A percentile compares a stretch with the other conserved stretches of the same genome.
phyloP scores from a whole-genome alignment of 1,140 invertebrate genomes.

The Dendroctonus valens region DNA sequence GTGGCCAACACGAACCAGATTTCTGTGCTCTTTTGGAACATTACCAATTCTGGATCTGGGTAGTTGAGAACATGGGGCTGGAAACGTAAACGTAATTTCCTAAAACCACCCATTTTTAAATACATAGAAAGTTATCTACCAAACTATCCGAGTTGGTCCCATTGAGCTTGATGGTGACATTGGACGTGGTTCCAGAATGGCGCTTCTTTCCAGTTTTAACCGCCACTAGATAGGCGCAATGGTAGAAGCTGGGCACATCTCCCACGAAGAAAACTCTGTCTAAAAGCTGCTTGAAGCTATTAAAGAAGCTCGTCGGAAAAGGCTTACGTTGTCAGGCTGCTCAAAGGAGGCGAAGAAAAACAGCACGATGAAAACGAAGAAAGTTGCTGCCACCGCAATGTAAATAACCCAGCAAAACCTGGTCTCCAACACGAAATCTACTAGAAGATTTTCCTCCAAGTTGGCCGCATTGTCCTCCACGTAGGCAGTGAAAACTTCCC shows the following conservation, averaged over 20 bases:
- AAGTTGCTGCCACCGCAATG: slow-evolving; percentile 14
- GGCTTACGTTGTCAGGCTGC: slow-evolving; percentile 10
- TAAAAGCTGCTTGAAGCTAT: slow-evolving; percentile 19
- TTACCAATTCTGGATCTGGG: slow-evolving; percentile 38
- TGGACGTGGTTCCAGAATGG: slow-evolving; percentile 39
- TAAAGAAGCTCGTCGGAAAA: slow-evolving; percentile 11
- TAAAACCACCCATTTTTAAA: background rate
- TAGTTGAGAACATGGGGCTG: slow-evolving; percentile 38
- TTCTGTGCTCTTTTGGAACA: slow-evolving; percentile 32
- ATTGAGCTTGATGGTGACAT: slow-evolving; percentile 34
- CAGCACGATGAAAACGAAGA: slow-evolving; percentile 27
- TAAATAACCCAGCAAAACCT: slow-evolving; percentile 32
- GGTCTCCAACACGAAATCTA: slow-evolving; percentile 22
- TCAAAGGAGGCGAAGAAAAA: slow-evolving; percentile 16
- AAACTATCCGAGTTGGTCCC: slow-evolving; percentile 33
- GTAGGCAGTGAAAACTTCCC: slow-evolving; percentile 22
- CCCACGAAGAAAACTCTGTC: slow-evolving; percentile 30
- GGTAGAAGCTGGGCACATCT: slow-evolving; percentile 34
- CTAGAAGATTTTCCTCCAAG: slow-evolving; percentile 8
- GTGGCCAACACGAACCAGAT: slow-evolving; percentile 39
- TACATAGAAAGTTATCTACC: slow-evolving; percentile 24
- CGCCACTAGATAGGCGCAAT: slow-evolving; percentile 36
- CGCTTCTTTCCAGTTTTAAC: slow-evolving; percentile 36
- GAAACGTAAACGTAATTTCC: background rate
- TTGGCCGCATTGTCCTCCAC: slow-evolving; percentile 14